Percentiles rank a stretch among this genome's conserved stretches.
Evolutionary conservation across 1,140 invertebrate genomes (phyloP).

Genomic region (Scaptomyza hsui): DNA sequence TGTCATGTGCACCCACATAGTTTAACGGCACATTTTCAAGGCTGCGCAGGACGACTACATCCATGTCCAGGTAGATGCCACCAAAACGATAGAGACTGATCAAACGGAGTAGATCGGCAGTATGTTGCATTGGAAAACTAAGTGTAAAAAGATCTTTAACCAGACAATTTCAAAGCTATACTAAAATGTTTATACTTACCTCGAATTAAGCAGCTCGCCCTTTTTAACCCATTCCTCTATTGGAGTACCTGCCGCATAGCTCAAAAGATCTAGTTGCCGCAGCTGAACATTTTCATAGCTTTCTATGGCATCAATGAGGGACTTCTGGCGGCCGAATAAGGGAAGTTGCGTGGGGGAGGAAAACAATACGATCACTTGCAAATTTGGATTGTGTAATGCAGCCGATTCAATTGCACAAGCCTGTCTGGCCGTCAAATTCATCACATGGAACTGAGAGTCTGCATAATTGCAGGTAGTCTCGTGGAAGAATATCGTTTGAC

Average conservation of each 20-base stretch:
- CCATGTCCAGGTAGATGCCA: slow-evolving; percentile 91
- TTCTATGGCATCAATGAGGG: slow-evolving; percentile 81
- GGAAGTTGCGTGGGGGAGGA: slow-evolving; percentile 83
- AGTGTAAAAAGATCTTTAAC: too few species aligned
- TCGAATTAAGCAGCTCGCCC: slow-evolving; percentile 85
- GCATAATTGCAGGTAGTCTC: slow-evolving; percentile 85
- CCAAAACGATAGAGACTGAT: slow-evolving; percentile 90
- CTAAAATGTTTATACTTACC: too few species aligned
- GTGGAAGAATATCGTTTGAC: slow-evolving; percentile 86
- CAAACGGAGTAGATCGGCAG: slow-evolving; percentile 89
- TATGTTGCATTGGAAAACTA: slow-evolving; percentile 46
- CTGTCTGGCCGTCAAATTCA: slow-evolving; percentile 85
- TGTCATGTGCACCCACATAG: slow-evolving; percentile 87
- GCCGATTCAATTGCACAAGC: slow-evolving; percentile 89
- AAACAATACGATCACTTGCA: slow-evolving; percentile 86
- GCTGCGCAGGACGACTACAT: slow-evolving; percentile 88
- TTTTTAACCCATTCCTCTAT: slow-evolving; percentile 86
- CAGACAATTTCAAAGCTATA: background rate
- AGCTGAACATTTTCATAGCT: slow-evolving; percentile 87
- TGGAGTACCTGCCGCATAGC: slow-evolving; percentile 86
- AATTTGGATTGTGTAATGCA: slow-evolving; percentile 86
- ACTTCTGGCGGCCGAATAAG: slow-evolving; percentile 36
- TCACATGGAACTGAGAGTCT: background rate
- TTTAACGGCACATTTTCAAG: slow-evolving; percentile 86
- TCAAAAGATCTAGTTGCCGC: slow-evolving; percentile 85